These are phyloP conservation scores for Neoascia interrupta DNA, from an alignment of 2,888 invertebrate genomes.

Conservation along the genomic window DNA sequence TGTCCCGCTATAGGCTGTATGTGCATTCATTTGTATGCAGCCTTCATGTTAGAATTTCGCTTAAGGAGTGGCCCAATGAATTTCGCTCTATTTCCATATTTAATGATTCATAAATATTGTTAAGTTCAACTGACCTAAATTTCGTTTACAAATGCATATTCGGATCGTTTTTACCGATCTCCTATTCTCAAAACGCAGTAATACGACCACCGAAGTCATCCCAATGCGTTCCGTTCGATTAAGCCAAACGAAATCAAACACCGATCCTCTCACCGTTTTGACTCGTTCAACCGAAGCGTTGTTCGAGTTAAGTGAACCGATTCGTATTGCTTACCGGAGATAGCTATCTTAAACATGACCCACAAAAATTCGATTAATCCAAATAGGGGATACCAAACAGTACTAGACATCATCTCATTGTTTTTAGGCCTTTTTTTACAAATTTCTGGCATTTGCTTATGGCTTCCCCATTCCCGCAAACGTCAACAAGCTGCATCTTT, in stretches of 20 bases:
- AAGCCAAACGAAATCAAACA: constrained; percentile 48
- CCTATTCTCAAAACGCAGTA: constrained; percentile 25
- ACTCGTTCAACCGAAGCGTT: constrained; percentile 53
- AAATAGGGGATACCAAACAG: constrained; percentile 33
- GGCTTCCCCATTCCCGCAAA: constrained; percentile 14
- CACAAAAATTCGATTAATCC: constrained; percentile 21
- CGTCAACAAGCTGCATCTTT: too few relatives aligned
- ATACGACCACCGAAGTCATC: neutral
- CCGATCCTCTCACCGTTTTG: constrained; percentile 29
- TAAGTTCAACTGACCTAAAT: constrained; percentile 51
- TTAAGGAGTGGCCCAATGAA: constrained; percentile 36
- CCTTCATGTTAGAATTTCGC: constrained; percentile 3
- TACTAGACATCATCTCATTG: neutral
- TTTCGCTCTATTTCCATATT: constrained; percentile 50
- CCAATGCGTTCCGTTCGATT: constrained; percentile 56
- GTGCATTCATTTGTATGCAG: constrained; percentile 33
- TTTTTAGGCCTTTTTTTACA: neutral
- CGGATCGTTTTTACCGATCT: constrained; percentile 17
- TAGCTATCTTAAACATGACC: constrained; percentile 29
- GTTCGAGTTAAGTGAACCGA: constrained; percentile 54
- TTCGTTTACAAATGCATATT: constrained; percentile 8
- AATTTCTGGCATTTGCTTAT: neutral
- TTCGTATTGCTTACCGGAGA: constrained; percentile 35
- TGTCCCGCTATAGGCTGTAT: neutral
- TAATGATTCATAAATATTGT: constrained; percentile 56